Base-by-base conservation (phyloP, 2,888 invertebrate species). In the Drosophila kambysellisi region DNA sequence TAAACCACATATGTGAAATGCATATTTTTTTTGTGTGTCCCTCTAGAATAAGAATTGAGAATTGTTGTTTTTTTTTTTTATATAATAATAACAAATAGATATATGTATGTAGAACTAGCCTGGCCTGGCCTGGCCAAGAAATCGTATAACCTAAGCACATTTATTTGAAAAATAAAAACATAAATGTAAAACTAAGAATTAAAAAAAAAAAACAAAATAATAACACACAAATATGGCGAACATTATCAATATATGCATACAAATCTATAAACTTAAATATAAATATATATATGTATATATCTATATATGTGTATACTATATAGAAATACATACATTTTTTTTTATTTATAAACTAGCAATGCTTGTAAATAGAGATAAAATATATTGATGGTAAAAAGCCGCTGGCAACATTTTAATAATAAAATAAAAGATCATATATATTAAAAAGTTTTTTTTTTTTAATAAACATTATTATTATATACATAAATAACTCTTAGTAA, bases 341-440 rank as follows among this genome's bases (percentile, higher is more conserved):
- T 76, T 63, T 30, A 82, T 82, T 87, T 87, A 84, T 79, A 78
- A 82, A 62, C 61, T 84, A 87, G 88, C 71, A 88, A 79, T 81
- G 85, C 84, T 85, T 88, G 84, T 85, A 88, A 32, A 85, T 88
- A 88, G 75, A 78, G 48, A 50, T 77, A 71, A 81, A 71, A 25
- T 30, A 75, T 71, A 79, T 81, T 57, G 66, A 76, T 76, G 79
- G 76, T 59, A 77, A 77, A 78, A 62, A 4, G 71, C 70, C 69
- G 25, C 39, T 70, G 63, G 70, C 56, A 70, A 76, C 63, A 81
- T 81, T 77, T 77, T 63, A 81, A 72, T 78, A 72, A 72, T 81
- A 77, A 80, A 64, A 57, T 50, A 57, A 58, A 60, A 17, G 52
- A 37, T 57, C 12, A 69, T 46, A 74, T 66, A 70, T 62, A 60